These are phyloP conservation scores for Phocoena sinus DNA, from an alignment of 2,113 vertebrate genomes.

Conservation along the genomic window DNA sequence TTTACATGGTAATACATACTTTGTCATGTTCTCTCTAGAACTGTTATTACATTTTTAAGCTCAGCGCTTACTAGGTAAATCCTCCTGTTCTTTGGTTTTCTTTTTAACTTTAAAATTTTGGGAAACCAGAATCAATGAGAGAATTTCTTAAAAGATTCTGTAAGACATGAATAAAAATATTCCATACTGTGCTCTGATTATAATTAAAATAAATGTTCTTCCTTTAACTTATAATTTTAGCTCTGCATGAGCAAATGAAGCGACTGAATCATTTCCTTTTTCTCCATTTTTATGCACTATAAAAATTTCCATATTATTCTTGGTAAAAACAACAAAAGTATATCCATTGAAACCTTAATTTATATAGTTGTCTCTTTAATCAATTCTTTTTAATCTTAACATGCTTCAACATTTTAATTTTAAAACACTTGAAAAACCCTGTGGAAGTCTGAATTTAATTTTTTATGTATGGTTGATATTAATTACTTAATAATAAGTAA, in stretches of 20 bases:
- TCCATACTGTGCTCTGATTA: neutral
- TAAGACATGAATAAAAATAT: constrained; percentile 4
- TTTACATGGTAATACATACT: neutral
- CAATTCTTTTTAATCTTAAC: neutral
- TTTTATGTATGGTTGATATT: neutral
- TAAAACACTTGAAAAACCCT: neutral
- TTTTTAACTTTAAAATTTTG: neutral
- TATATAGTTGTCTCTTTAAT: neutral
- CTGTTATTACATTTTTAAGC: neutral
- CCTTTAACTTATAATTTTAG: constrained; percentile 27
- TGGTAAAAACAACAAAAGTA: neutral
- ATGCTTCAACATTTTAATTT: neutral
- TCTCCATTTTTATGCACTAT: neutral
- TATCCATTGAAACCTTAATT: neutral
- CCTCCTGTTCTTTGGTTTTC: neutral
- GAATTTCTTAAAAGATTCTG: neutral
- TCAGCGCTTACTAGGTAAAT: neutral
- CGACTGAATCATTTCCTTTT: constrained; percentile 30
- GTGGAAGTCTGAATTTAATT: neutral
- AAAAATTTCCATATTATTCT: constrained; percentile 22
- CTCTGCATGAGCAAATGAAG: neutral
- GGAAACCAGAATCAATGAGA: neutral
- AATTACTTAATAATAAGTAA: neutral
- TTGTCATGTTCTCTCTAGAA: constrained; percentile 18
- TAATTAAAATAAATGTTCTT: constrained; percentile 13